Conservation (phyloP, 2,113 vertebrate species). For the Acrocephalus kingi region DNA sequence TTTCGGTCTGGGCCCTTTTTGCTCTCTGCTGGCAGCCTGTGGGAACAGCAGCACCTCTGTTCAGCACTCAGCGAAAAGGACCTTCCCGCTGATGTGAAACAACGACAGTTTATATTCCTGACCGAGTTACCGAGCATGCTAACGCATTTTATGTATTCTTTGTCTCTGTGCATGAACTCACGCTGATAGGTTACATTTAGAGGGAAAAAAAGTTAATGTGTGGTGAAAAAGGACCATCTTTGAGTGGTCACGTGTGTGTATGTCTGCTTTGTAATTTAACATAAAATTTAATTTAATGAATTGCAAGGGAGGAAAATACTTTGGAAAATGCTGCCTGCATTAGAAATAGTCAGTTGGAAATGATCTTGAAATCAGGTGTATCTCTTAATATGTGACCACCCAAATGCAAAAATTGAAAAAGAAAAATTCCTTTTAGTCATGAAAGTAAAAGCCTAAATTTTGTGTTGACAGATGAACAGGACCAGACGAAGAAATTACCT, state of each 20-base stretch:
- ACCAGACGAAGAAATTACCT: not conserved
- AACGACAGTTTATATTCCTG: not conserved
- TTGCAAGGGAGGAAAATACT: not conserved
- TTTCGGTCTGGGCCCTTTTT: not conserved
- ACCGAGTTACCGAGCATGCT: rapidly evolving
- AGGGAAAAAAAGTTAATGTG: not conserved
- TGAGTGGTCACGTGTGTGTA: not conserved
- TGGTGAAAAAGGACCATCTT: not conserved
- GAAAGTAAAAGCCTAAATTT: not conserved
- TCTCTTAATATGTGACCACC: not conserved
- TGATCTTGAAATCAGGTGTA: not conserved
- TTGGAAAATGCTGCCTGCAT: not conserved
- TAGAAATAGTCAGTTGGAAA: not conserved
- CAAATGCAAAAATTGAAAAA: not conserved
- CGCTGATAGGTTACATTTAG: not conserved
- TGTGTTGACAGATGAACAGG: not conserved
- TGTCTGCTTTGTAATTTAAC: not conserved
- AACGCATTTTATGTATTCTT: not conserved
- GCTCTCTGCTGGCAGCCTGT: conserved; percentile 50
- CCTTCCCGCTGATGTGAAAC: not conserved
- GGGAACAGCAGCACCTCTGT: not conserved
- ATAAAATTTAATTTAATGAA: not conserved
- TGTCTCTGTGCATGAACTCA: not conserved
- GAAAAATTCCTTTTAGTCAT: not conserved
- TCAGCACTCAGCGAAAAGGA: not conserved